Percentiles rank a stretch among this genome's conserved stretches.
Evolutionary conservation across 2,888 invertebrate species (phyloP).

Genomic region (Oscheius sp.): DNA sequence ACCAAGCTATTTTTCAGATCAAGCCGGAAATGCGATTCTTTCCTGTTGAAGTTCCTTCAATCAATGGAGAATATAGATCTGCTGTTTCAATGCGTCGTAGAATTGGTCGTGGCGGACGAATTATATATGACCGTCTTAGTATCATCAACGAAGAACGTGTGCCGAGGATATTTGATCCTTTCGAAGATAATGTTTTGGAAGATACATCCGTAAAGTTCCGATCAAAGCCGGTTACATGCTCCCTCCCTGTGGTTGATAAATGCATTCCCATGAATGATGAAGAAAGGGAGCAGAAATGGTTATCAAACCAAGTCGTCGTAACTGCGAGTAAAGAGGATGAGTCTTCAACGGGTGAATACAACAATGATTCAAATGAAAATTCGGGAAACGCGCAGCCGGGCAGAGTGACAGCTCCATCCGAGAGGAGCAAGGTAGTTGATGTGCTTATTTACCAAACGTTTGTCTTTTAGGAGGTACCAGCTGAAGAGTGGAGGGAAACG

Average conservation of each 20-base stretch:
- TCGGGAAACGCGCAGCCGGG: constrained; percentile 58
- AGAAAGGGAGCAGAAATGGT: constrained; percentile 30
- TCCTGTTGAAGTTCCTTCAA: constrained; percentile 29
- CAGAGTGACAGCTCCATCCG: constrained; percentile 54
- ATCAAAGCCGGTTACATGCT: constrained; percentile 6
- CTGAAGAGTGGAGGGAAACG: constrained; percentile 50
- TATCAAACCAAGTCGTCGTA: constrained; percentile 10
- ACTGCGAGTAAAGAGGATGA: background rate
- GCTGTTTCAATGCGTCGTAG: constrained; percentile 49
- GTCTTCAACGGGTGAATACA: constrained; percentile 4
- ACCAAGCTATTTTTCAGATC: constrained; percentile 17
- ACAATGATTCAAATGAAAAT: constrained; percentile 15
- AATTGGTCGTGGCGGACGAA: constrained; percentile 58
- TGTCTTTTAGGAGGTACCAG: constrained; percentile 51
- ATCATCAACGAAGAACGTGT: constrained; percentile 16
- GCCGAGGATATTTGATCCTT: constrained; percentile 38
- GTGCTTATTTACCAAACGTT: too few relatives aligned
- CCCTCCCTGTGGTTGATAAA: background rate
- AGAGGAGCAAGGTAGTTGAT: constrained; percentile 43
- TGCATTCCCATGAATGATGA: constrained; percentile 30
- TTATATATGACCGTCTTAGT: constrained; percentile 45
- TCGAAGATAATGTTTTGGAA: constrained; percentile 38
- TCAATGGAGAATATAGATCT: constrained; percentile 31
- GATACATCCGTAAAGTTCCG: constrained; percentile 28
- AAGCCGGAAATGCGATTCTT: constrained; percentile 35